Percentiles rank a stretch among this genome's conserved stretches.
These are phyloP conservation scores for Nematolebias whitei DNA, from an alignment of 2,113 vertebrate genomes.

Conservation along the genomic window DNA sequence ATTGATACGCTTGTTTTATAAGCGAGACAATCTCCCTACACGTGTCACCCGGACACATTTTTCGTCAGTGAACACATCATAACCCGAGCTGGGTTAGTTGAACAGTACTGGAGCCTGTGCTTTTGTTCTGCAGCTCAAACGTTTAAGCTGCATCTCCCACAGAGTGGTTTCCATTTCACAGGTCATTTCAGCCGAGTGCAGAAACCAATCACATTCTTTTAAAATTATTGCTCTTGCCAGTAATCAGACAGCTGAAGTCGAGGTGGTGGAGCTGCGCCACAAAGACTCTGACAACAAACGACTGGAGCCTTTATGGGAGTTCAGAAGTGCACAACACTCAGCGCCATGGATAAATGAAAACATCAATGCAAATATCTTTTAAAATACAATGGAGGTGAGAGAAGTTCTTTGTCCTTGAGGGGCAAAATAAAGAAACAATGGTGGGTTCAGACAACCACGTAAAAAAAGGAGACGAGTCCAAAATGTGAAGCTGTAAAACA, in stretches of 20 bases:
- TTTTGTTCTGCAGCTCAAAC: constrained; percentile 70
- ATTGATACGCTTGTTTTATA: background rate
- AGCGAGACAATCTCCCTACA: background rate
- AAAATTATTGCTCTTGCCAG: constrained; percentile 52
- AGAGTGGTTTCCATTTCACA: constrained; percentile 78
- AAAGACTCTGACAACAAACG: constrained; percentile 11
- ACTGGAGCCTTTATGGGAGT: constrained; percentile 2
- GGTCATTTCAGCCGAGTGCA: constrained; percentile 72
- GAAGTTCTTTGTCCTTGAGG: background rate
- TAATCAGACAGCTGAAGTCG: constrained; percentile 29
- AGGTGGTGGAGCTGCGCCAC: constrained; percentile 11
- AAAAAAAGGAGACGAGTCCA: background rate
- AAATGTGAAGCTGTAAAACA: constrained; percentile 4
- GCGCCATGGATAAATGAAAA: background rate
- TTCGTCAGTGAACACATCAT: background rate
- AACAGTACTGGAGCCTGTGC: constrained; percentile 37
- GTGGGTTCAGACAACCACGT: constrained; percentile 1
- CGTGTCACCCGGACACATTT: background rate
- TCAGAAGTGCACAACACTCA: background rate
- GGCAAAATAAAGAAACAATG: constrained; percentile 2
- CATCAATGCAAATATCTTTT: background rate
- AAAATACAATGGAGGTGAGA: background rate
- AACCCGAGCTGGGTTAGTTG: constrained; percentile 1
- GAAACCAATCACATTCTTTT: constrained; percentile 74
- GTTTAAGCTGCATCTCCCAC: constrained; percentile 68